phyloP scores from a whole-genome alignment of 2,888 invertebrate species.

The Myopa tessellatipennis region DNA sequence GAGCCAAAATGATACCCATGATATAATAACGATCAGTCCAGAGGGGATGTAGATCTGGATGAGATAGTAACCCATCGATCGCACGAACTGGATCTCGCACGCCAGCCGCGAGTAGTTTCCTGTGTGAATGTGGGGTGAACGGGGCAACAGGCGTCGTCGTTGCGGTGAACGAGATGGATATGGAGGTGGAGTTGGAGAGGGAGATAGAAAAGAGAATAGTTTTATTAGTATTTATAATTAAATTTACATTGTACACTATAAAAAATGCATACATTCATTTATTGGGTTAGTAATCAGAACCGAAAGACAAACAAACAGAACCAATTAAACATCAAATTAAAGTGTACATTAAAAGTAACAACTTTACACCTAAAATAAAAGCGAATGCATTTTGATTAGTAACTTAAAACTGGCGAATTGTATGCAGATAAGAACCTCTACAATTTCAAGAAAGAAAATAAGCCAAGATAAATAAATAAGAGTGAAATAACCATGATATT shows the following conservation, averaged over 20 bases:
- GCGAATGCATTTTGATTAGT: no score
- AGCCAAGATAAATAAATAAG: no score
- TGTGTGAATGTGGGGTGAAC: neutral
- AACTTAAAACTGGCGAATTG: no score
- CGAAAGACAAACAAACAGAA: neutral
- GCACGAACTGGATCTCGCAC: conserved; percentile 96
- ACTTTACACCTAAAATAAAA: neutral
- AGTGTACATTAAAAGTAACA: conserved; percentile 34
- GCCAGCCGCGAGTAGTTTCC: conserved; percentile 97
- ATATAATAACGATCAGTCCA: conserved; percentile 95
- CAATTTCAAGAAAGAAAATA: no score
- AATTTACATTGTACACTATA: conserved; percentile 20
- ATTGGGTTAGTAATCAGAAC: conserved; percentile 26
- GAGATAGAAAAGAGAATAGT: conserved; percentile 50
- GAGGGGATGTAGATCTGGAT: conserved; percentile 99
- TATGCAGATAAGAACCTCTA: neutral
- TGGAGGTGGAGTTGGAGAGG: conserved; percentile 38
- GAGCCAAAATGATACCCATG: conserved; percentile 97
- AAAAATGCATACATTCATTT: neutral
- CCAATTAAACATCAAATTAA: conserved; percentile 26
- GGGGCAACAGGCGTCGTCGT: neutral
- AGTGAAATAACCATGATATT: no score
- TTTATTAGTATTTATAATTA: conserved; percentile 53
- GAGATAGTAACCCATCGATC: conserved; percentile 98
- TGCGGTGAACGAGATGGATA: neutral